phyloP scores from a whole-genome alignment of 2,888 invertebrate genomes.

The Macrophya annulata region DNA sequence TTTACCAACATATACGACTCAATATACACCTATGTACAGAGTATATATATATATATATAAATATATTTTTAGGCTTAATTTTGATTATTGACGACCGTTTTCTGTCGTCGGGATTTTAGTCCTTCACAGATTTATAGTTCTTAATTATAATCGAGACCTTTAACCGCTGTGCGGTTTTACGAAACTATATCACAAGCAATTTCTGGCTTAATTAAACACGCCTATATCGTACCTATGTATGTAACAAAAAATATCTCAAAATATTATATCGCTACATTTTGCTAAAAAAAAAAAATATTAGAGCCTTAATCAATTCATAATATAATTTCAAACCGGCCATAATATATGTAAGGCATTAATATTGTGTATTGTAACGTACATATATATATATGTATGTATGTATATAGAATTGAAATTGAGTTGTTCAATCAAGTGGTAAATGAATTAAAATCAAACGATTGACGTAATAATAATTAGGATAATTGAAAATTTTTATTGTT shows the following conservation, averaged over 20 bases:
- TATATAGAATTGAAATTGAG: background rate
- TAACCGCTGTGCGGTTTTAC: background rate
- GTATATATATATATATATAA: background rate
- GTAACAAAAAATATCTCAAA: too few species aligned
- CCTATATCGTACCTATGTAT: too few species aligned
- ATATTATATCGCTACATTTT: too few species aligned
- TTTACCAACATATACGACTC: background rate
- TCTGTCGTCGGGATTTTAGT: background rate
- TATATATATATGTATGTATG: too few species aligned
- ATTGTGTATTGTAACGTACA: too few species aligned
- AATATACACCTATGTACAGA: too few species aligned
- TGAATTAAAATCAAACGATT: background rate
- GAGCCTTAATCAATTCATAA: too few species aligned
- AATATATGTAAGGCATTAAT: too few species aligned
- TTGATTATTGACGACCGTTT: background rate
- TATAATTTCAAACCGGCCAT: too few species aligned
- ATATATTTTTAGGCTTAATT: background rate
- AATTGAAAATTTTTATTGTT: background rate
- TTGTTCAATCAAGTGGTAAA: background rate
- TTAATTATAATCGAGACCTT: background rate
- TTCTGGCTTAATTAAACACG: background rate
- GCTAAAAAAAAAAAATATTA: too few species aligned
- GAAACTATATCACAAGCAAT: background rate
- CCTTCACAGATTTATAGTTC: background rate
- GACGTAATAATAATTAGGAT: background rate